Percentiles rank a stretch among this genome's conserved stretches.
These are phyloP conservation scores for Drosophila varians DNA, from an alignment of 1,140 invertebrate species.

Conservation along the genomic window DNA sequence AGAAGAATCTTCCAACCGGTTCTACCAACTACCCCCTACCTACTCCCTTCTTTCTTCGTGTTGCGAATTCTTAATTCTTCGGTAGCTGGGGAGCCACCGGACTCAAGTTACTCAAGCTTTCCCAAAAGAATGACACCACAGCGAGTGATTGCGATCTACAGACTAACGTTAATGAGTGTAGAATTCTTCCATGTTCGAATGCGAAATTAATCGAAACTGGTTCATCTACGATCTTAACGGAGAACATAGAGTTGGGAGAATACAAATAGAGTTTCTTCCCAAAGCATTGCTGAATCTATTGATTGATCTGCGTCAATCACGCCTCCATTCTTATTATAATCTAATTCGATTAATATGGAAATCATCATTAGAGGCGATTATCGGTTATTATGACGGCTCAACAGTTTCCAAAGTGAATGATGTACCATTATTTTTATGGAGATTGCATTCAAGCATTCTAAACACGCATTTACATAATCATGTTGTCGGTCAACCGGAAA, in stretches of 20 bases:
- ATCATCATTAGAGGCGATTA: conserved; percentile 20
- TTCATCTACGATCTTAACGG: conserved; percentile 13
- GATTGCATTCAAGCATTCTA: conserved; percentile 38
- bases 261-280: not conserved
- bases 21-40: conserved; percentile 7
- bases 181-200: not conserved
- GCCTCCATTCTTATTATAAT: not conserved
- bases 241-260: too few relatives aligned
- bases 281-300: too few relatives aligned
- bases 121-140: conserved; percentile 34
- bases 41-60: conserved; percentile 12
- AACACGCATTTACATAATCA: conserved; percentile 48
- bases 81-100: not conserved
- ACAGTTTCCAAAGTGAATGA: conserved; percentile 29
- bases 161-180: conserved; percentile 29
- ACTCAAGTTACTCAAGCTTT: conserved; percentile 22
- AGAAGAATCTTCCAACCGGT: conserved; percentile 41
- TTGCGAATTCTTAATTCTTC: conserved; percentile 36
- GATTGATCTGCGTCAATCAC: not conserved
- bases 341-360: conserved; percentile 24
- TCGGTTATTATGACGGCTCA: conserved; percentile 28
- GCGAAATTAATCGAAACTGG: conserved; percentile 33
- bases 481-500: conserved; percentile 60
- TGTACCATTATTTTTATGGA: conserved; percentile 36
- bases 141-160: conserved; percentile 7